A percentile compares a stretch with the other conserved stretches of the same genome.
These are phyloP conservation scores for Ispidina picta DNA, from an alignment of 2,797 vertebrate species.

Conservation along the genomic window DNA sequence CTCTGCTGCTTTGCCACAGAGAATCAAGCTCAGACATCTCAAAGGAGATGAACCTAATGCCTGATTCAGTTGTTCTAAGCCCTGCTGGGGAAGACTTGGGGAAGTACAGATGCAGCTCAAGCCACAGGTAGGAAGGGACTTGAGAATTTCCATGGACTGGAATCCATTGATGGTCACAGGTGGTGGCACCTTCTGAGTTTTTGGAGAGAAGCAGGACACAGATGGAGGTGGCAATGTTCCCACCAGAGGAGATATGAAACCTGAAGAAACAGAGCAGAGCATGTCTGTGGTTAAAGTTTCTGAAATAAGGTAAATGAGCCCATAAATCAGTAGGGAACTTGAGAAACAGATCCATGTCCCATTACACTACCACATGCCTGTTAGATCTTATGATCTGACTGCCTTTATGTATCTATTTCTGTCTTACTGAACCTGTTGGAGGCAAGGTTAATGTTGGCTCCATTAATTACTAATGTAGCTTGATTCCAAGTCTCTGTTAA, in stretches of 20 bases:
- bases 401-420: not conserved
- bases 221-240: not conserved
- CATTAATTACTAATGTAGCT: not conserved
- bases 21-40: not conserved
- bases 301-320: not conserved
- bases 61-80: not conserved
- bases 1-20: not conserved
- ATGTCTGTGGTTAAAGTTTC: not conserved
- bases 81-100: not conserved
- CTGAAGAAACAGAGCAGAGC: not conserved
- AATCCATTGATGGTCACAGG: not conserved
- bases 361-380: not conserved
- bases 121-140: not conserved
- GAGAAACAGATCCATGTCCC: not conserved
- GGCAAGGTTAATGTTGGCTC: not conserved
- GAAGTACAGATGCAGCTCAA: not conserved
- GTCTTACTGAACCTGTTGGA: not conserved
- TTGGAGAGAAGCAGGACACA: not conserved
- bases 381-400: not conserved
- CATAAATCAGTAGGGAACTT: not conserved
- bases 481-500: not conserved
- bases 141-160: not conserved
- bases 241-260: not conserved
- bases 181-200: rapidly evolving
- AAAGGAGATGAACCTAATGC: not conserved